A percentile compares a stretch with the other conserved stretches of the same genome.
Conservation (phyloP, 2,888 invertebrate genomes). For the Lamellibrachia satsuma region DNA sequence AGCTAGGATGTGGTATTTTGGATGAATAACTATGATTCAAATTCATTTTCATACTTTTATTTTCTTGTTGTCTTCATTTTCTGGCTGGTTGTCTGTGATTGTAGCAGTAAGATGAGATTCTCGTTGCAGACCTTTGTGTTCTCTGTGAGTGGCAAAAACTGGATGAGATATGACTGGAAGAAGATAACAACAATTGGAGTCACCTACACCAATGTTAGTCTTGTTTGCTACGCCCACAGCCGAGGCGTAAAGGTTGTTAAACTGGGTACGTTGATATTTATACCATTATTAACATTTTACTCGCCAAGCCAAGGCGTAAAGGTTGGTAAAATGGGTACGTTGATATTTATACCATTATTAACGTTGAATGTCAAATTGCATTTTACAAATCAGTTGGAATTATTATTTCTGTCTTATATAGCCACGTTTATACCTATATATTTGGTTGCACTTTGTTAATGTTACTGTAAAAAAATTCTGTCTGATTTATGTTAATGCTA, state of each 20-base stretch:
- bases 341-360: neutral
- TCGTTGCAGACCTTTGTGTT: conserved; percentile 57
- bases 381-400: neutral
- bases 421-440: too few relatives aligned
- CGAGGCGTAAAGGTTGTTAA: conserved; percentile 56
- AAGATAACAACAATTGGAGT: conserved; percentile 64
- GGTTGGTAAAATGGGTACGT: conserved; percentile 57
- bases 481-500: too few relatives aligned
- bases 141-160: conserved; percentile 50
- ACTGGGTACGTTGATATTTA: conserved; percentile 48
- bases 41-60: neutral
- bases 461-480: too few relatives aligned
- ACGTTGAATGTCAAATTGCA: neutral
- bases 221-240: conserved; percentile 63
- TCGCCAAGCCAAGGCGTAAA: conserved; percentile 29
- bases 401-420: too few relatives aligned
- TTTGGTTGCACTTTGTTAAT: too few relatives aligned
- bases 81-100: neutral
- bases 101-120: neutral
- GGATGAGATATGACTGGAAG: conserved; percentile 63
- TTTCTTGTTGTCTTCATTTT: neutral
- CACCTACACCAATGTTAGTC: conserved; percentile 56
- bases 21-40: too few relatives aligned
- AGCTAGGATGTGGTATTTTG: too few relatives aligned
- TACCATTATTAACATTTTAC: neutral